Conservation (phyloP, 1,140 invertebrate species). For the Zophobas atratus region DNA sequence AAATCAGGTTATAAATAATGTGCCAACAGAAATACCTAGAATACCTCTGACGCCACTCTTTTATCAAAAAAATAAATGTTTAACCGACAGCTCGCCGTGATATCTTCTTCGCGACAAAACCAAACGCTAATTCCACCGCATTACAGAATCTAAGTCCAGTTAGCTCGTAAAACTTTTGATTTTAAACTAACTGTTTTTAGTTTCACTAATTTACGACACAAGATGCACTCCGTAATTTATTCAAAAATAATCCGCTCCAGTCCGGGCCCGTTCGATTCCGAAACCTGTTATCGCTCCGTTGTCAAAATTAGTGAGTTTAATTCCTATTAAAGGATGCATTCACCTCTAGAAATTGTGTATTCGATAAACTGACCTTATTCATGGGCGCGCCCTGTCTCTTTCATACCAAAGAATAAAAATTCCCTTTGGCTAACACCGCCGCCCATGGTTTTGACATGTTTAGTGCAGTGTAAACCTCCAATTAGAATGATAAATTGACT, state of each 20-base stretch:
- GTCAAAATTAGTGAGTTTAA: neutral
- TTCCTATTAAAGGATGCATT: neutral
- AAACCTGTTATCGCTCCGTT: no score
- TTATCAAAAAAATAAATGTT: no score
- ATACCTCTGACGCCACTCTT: no score
- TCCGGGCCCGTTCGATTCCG: neutral
- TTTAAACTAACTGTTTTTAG: constrained; percentile 15
- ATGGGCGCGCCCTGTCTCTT: neutral
- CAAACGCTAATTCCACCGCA: neutral
- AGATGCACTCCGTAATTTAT: constrained; percentile 15
- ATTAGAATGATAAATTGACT: constrained; percentile 23
- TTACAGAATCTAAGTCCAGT: constrained; percentile 3
- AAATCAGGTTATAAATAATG: no score
- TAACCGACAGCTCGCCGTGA: no score
- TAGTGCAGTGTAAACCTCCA: constrained; percentile 12
- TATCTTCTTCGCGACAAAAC: no score
- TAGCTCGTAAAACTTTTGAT: neutral
- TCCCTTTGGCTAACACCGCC: constrained; percentile 29
- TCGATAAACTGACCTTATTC: neutral
- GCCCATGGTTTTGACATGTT: constrained; percentile 32
- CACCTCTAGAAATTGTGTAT: neutral
- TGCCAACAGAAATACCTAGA: no score
- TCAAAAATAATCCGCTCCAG: constrained; percentile 5
- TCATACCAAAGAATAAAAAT: neutral
- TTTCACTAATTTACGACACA: constrained; percentile 5